Base-by-base conservation (phyloP, 2,113 vertebrate genomes). In the Heterocephalus glaber region DNA sequence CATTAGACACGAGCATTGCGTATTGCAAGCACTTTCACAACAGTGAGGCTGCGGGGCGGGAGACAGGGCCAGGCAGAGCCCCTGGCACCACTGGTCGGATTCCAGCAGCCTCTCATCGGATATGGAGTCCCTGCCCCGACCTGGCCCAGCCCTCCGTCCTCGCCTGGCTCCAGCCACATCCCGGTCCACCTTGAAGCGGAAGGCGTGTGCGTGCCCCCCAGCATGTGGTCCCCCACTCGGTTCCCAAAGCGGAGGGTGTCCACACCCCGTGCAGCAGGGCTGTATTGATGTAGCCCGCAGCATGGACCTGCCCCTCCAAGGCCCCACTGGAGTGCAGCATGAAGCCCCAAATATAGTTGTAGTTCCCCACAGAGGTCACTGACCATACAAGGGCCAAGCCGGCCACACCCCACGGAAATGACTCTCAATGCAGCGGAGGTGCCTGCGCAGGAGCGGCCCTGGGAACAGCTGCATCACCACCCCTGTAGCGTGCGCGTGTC, bases 261-360 rank as follows among this genome's bases (percentile, higher is more conserved):
- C 22, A 80, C 44, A 33, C 77, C 0, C 91, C 88, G 2, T 90
- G 93, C 83, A 98, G 89, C 79, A 99, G 99, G 12, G 99, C 99
- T 0, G 99, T 99, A 33, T 98, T 98, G 6, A 99, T 97, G 74
- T 99, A 99, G 0, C 99, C 99, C 0, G 99, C 99, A 52, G 99
- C 99, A n/a, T 99, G 99, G 58, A 99, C 99, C 76, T 98, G 99
- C 54, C 98, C 98, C 95, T 99, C 99, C 0, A 99, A 97, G 0
- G 98, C 98, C n/a, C 99, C 99, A 0, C 97, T 99, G 96, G 99
- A 99, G 95, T 99, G 98, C 96, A 99, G 99, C 80, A 99, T 98
- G 89, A 99, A 99, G 96, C 99, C 99, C 99, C 99, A 99, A 88
- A 99, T 96, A 7, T 99, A 99, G 98, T 99, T 98, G 0, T 99